These are phyloP conservation scores for Lathamus discolor DNA, from an alignment of 2,113 vertebrate genomes.

Conservation along the genomic window DNA sequence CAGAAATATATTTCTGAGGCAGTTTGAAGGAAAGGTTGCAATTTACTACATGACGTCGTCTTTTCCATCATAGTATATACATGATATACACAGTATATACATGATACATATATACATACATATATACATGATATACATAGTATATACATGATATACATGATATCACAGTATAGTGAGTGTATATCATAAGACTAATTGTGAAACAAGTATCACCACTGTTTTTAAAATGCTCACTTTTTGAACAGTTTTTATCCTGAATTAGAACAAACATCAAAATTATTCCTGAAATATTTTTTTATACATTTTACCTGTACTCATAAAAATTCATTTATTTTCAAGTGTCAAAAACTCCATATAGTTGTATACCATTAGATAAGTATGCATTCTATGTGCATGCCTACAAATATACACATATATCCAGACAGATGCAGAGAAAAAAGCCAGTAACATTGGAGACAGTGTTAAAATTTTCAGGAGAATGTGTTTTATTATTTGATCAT, in stretches of 20 bases:
- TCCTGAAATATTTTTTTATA: rapidly evolving
- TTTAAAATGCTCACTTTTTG: background rate
- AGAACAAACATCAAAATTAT: background rate
- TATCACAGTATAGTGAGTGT: background rate
- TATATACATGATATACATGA: no score
- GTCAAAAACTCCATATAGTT: rapidly evolving
- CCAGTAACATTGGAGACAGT: background rate
- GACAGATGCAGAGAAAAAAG: background rate
- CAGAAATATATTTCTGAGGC: background rate
- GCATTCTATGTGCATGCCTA: background rate
- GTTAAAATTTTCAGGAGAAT: background rate
- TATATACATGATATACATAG: no score
- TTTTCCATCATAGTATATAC: background rate
- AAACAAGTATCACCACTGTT: background rate
- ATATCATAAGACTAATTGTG: background rate
- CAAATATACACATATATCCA: background rate
- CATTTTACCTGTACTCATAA: background rate
- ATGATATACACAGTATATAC: no score
- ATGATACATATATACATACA: no score
- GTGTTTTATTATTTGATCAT: background rate
- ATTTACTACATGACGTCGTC: background rate
- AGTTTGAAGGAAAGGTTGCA: background rate
- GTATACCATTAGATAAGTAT: background rate
- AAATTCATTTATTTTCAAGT: background rate
- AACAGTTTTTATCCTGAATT: background rate